Conservation (phyloP, 2,113 vertebrate species). For the Crocuta crocuta region DNA sequence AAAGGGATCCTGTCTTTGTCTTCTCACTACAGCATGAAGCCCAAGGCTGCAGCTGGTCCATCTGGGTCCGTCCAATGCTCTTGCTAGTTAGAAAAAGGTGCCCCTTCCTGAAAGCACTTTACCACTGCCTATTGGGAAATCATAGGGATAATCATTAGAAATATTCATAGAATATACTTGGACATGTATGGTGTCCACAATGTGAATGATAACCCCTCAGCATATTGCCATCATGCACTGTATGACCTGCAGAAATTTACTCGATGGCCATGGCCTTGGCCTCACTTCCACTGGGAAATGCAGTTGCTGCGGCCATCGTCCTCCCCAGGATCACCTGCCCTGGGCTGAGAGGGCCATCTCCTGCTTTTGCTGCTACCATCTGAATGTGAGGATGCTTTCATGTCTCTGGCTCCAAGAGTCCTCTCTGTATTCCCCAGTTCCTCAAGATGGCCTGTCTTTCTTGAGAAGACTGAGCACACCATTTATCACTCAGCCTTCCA, state of each 20-base stretch:
- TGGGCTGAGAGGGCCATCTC: neutral
- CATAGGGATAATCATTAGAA: neutral
- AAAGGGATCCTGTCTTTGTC: neutral
- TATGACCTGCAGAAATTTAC: neutral
- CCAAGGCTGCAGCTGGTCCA: neutral
- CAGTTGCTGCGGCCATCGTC: neutral
- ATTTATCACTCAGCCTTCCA: neutral
- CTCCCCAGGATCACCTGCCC: neutral
- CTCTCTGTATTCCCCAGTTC: neutral
- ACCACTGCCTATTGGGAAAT: neutral
- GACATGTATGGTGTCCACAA: rapidly evolving
- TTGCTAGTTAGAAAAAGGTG: neutral
- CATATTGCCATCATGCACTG: neutral
- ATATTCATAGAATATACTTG: too few relatives aligned
- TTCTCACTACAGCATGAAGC: neutral
- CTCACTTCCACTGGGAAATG: neutral
- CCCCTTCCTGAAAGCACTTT: neutral
- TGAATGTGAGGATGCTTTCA: neutral
- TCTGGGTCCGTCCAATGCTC: neutral
- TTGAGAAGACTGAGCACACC: neutral
- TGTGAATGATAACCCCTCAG: rapidly evolving
- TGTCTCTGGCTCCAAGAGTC: neutral
- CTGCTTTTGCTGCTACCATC: neutral
- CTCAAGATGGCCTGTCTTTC: neutral
- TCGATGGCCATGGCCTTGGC: neutral